phyloP scores from a whole-genome alignment of 2,888 invertebrate species.

The Cantharis nigra region DNA sequence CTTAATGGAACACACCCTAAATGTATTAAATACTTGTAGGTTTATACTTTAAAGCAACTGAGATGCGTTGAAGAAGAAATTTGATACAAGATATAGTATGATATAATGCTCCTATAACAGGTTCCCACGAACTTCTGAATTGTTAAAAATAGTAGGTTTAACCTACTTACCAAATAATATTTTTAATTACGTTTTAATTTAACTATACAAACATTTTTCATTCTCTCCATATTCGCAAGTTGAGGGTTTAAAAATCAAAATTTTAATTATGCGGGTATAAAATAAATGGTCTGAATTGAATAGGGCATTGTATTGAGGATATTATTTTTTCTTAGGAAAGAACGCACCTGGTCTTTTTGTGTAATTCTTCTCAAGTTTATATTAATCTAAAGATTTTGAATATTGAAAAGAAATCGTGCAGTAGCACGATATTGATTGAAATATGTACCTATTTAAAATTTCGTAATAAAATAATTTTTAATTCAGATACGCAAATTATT shows the following conservation, averaged over 20 bases:
- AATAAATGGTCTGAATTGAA: background rate
- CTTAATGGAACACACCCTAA: background rate
- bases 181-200: background rate
- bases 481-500: background rate
- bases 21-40: background rate
- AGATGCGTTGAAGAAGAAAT: background rate
- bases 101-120: background rate
- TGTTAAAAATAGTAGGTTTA: background rate
- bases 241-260: background rate
- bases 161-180: background rate
- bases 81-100: background rate
- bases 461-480: background rate
- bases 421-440: background rate
- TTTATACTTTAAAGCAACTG: background rate
- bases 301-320: background rate
- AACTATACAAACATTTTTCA: background rate
- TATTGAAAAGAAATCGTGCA: background rate
- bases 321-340: background rate
- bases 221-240: background rate
- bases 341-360: background rate
- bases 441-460: background rate
- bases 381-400: background rate
- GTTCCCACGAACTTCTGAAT: background rate
- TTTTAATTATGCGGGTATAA: background rate
- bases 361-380: background rate